These are phyloP conservation scores for Trididemnum miniatum DNA, from an alignment of 23 tunicate genomes.

Conservation along the genomic window DNA sequence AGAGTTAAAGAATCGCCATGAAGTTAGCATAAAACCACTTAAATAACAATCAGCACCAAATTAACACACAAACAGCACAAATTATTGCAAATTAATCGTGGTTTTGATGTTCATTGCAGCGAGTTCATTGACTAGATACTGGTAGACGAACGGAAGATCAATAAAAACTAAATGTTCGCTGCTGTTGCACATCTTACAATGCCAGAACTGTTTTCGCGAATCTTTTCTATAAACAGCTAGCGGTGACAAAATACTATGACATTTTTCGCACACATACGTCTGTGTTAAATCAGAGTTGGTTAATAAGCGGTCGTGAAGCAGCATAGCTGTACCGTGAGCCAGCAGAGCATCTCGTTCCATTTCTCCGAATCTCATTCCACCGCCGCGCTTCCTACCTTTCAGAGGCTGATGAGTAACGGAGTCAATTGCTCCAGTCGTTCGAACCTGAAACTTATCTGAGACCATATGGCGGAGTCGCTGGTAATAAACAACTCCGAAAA, in stretches of 20 bases:
- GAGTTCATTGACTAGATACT: slow-evolving; percentile 74
- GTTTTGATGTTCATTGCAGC: slow-evolving; percentile 93
- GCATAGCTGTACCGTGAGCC: slow-evolving; percentile 85
- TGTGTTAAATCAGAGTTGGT: slow-evolving; percentile 57
- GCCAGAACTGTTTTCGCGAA: background rate
- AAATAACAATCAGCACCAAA: too few relatives aligned
- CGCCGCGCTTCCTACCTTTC: slow-evolving; percentile 84
- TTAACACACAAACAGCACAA: too few relatives aligned
- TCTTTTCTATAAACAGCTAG: background rate
- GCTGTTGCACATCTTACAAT: slow-evolving; percentile 51
- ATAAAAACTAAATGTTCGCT: slow-evolving; percentile 42
- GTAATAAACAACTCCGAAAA: slow-evolving; percentile 91
- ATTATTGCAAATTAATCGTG: slow-evolving; percentile 36
- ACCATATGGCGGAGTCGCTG: slow-evolving; percentile 99
- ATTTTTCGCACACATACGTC: slow-evolving; percentile 72
- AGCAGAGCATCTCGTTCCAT: slow-evolving; percentile 98
- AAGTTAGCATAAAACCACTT: too few relatives aligned
- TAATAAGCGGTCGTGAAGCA: slow-evolving; percentile 68
- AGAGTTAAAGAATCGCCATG: too few relatives aligned
- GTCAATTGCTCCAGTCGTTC: slow-evolving; percentile 93
- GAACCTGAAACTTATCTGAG: slow-evolving; percentile 93
- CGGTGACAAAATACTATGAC: slow-evolving; percentile 72
- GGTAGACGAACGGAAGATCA: slow-evolving; percentile 73
- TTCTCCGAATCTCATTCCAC: slow-evolving; percentile 97
- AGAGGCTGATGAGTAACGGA: slow-evolving; percentile 91